Conservation (phyloP, 2,888 invertebrate species). For the Reticulitermes lucifugus region DNA sequence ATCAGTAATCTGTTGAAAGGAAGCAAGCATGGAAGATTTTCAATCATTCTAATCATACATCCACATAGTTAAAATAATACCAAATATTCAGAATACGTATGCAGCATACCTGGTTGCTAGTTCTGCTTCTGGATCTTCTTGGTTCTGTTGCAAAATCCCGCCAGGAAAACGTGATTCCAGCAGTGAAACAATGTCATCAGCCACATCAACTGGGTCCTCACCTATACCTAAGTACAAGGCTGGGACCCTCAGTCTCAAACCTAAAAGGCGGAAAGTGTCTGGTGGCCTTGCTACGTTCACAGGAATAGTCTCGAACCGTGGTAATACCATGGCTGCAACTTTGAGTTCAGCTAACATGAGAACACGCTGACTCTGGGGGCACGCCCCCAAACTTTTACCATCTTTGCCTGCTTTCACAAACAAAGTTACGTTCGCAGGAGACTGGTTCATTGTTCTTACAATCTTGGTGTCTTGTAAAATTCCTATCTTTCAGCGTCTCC, state of each 20-base stretch:
- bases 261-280: slow-evolving; percentile 52
- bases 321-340: slow-evolving; percentile 48
- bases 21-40: too few species aligned
- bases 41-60: too few species aligned
- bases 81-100: background rate
- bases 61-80: too few species aligned
- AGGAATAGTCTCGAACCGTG: slow-evolving; percentile 50
- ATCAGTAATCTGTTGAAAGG: too few species aligned
- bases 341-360: slow-evolving; percentile 55
- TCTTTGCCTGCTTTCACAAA: slow-evolving; percentile 55
- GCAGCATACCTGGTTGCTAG: slow-evolving; percentile 53
- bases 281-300: slow-evolving; percentile 55
- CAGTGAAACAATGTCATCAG: slow-evolving; percentile 54
- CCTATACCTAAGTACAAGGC: slow-evolving; percentile 48
- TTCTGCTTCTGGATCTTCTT: slow-evolving; percentile 53
- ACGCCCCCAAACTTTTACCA: slow-evolving; percentile 54
- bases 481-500: background rate
- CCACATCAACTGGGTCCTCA: slow-evolving; percentile 54
- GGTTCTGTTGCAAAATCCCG: slow-evolving; percentile 48
- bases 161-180: slow-evolving; percentile 54
- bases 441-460: slow-evolving; percentile 1
- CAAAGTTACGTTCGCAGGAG: slow-evolving; percentile 44
- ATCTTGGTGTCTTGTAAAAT: background rate
- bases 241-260: slow-evolving; percentile 54
- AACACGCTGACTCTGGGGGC: slow-evolving; percentile 55